phyloP scores from a whole-genome alignment of 2,113 vertebrate species.

The Nyctereutes procyonoides region DNA sequence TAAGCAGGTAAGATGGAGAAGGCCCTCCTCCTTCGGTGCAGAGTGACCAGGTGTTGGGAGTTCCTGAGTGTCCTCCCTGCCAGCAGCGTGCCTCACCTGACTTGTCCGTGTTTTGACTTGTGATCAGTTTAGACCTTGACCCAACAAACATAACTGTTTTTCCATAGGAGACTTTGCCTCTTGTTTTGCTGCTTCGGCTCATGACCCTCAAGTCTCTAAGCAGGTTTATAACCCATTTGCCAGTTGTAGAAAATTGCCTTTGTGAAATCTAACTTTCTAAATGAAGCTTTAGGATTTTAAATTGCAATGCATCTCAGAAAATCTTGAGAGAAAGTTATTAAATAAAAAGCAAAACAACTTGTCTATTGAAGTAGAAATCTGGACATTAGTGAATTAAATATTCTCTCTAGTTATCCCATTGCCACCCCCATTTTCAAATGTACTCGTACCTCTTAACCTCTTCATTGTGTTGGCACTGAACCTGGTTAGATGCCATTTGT shows the following conservation, averaged over 20 bases:
- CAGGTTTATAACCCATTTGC: background rate
- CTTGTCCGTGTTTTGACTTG: background rate
- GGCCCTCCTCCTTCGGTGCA: background rate
- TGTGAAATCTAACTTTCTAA: conserved; percentile 13
- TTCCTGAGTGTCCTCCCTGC: background rate
- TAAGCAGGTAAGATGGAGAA: background rate
- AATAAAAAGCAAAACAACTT: background rate
- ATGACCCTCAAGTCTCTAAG: background rate
- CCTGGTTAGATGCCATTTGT: background rate
- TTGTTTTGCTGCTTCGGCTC: background rate
- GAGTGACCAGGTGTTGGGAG: background rate
- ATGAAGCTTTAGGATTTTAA: background rate
- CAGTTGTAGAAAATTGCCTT: background rate
- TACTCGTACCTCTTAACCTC: background rate
- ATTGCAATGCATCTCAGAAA: background rate
- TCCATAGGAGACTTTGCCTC: background rate
- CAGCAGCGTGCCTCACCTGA: background rate
- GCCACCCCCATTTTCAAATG: background rate
- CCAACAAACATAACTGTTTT: background rate
- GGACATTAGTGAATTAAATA: background rate
- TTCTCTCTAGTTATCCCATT: background rate
- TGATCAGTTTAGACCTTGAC: background rate
- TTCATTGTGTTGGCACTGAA: background rate
- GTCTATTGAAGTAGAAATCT: background rate
- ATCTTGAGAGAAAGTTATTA: background rate